Evolutionary conservation across 23 tunicate species (phyloP).

Genomic region (Ciona savignyi): DNA sequence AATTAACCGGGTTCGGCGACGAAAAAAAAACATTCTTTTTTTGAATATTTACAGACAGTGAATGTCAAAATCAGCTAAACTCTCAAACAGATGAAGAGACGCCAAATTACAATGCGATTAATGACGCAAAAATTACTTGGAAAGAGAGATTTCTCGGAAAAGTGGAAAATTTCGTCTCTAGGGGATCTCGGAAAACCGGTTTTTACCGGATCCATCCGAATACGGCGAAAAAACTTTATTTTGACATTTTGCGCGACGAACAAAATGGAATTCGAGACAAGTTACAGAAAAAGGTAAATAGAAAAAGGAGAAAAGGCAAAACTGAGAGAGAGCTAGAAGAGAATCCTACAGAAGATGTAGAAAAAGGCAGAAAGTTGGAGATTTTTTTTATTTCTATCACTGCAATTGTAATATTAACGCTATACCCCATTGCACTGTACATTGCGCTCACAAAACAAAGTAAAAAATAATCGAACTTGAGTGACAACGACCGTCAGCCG

Average conservation of each 20-base stretch:
- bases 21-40: too few relatives aligned
- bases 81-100: too few relatives aligned
- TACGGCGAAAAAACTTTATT: neutral
- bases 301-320: neutral
- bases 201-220: conserved; percentile 5
- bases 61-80: too few relatives aligned
- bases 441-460: neutral
- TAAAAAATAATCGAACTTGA: neutral
- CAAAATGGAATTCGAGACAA: neutral
- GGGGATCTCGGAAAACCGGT: conserved; percentile 1
- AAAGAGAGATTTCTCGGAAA: too few relatives aligned
- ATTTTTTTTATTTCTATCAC: neutral
- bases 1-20: too few relatives aligned
- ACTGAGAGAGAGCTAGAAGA: neutral
- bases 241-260: conserved; percentile 5
- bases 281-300: neutral
- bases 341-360: neutral
- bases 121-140: too few relatives aligned
- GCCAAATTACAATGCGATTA: too few relatives aligned
- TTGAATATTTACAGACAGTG: too few relatives aligned
- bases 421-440: neutral
- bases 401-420: neutral
- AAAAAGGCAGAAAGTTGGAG: neutral
- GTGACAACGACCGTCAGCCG: neutral
- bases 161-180: too few relatives aligned